Conservation (phyloP, 2,797 vertebrate genomes). For the Semotilus atromaculatus region DNA sequence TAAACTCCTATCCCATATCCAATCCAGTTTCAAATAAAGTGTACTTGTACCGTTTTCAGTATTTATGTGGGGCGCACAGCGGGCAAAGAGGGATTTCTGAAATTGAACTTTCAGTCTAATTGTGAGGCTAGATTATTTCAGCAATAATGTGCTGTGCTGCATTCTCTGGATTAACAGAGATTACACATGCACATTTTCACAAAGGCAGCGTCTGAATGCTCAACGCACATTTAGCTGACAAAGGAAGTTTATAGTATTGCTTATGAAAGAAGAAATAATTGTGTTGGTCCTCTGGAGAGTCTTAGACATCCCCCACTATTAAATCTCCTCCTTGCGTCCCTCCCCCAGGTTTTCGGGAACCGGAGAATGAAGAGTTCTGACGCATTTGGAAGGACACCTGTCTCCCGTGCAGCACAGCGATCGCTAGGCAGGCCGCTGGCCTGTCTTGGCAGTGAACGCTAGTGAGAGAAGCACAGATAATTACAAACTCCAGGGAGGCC, state of each 20-base stretch:
- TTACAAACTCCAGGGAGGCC: conserved; percentile 68
- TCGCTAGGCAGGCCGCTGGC: conserved; percentile 38
- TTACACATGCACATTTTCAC: conserved; percentile 54
- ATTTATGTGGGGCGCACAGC: neutral
- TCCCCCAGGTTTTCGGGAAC: neutral
- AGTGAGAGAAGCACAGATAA: conserved; percentile 64
- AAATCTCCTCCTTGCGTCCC: conserved; percentile 1
- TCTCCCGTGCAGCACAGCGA: conserved; percentile 45
- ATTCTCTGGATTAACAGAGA: conserved; percentile 59
- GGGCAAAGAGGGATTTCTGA: conserved; percentile 19
- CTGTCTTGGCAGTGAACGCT: conserved; percentile 59
- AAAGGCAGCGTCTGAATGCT: conserved; percentile 38
- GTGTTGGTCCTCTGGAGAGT: conserved; percentile 21
- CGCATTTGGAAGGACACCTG: conserved; percentile 62
- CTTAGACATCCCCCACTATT: conserved; percentile 22
- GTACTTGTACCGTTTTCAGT: neutral
- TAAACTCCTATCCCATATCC: conserved; percentile 6
- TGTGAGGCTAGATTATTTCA: conserved; percentile 40
- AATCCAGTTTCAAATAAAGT: conserved; percentile 5
- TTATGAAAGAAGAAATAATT: conserved; percentile 22
- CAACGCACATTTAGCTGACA: conserved; percentile 44
- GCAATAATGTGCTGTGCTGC: conserved; percentile 26
- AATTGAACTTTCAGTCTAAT: conserved; percentile 27
- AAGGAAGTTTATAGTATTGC: conserved; percentile 35
- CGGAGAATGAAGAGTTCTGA: conserved; percentile 46